phyloP scores from a whole-genome alignment of 2,113 vertebrate genomes.

The Amblyornis subalaris region DNA sequence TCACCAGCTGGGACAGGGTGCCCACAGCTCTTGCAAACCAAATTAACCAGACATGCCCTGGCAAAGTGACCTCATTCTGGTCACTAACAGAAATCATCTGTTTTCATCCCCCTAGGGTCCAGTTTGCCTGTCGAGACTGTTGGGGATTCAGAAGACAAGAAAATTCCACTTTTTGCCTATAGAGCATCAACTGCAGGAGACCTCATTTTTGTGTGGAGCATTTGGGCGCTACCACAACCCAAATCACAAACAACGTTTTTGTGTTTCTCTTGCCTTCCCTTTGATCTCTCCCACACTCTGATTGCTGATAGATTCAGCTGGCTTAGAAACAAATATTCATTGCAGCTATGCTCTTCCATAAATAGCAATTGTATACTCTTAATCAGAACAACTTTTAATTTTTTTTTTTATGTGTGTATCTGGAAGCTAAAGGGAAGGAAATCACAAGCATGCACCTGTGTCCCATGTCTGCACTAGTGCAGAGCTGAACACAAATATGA shows the following conservation, averaged over 20 bases:
- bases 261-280: not conserved
- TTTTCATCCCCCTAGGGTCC: not conserved
- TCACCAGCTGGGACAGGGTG: not conserved
- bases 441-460: not conserved
- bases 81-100: not conserved
- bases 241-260: not conserved
- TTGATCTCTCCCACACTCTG: conserved; percentile 12
- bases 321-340: not conserved
- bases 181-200: not conserved
- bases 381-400: not conserved
- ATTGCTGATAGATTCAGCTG: conserved; percentile 14
- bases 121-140: not conserved
- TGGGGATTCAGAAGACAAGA: not conserved
- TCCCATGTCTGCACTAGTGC: not conserved
- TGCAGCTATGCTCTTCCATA: not conserved
- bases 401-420: rapidly evolving
- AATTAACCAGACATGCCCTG: not conserved
- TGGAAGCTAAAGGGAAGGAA: not conserved
- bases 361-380: not conserved
- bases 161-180: not conserved
- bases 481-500: not conserved
- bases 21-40: not conserved
- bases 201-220: not conserved
- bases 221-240: not conserved
- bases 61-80: not conserved